Base-by-base conservation (phyloP, 2,113 vertebrate genomes). In the Apeltes quadracus region DNA sequence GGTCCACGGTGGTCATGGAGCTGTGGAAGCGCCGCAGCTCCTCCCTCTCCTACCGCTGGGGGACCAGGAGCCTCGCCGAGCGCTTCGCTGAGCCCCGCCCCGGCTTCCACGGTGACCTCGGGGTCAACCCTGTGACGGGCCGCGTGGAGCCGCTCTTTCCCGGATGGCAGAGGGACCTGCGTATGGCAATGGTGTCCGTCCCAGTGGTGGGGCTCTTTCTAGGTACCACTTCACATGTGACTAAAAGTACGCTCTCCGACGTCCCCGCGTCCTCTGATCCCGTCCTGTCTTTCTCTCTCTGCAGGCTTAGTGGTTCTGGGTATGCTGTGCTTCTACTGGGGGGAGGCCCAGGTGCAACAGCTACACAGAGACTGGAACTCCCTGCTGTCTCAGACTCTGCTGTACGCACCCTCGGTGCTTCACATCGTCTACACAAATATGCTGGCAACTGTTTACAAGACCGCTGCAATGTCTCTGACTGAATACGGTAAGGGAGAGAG, bases 1-100 rank as follows among this genome's bases (percentile, higher is more conserved):
- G 94, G 94, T 95, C 93, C 63, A 95, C 94, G 0, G 75, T 95
- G 32, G 61, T 94, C 39, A 92, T 95, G 80, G 94, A 95, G 90
- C 34, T 95, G 68, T 95, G 94, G 94, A 95, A 95, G 58, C 89
- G 94, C 2, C 88, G 92, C 8, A 95, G 93, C 64, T 56, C 91
- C 3, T 59, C 86, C 1, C 82, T 93, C 15, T 92, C 94, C 11
- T 94, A 93, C 87, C 84, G 71, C 32, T 95, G 94, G 94, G 94
- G 94, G 9, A 91, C 87, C 10, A 61, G 93, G 68, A 71, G 90
- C 39, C 88, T 94, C 1, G 83, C 93, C 0, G 92, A 93, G 43
- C 90, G 89, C 36, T 95, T 94, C 1, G 90, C 93, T 0, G 93
- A 94, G 59, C 94, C 94, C 2, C 88, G 94, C 3, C 93, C 93